Conservation (phyloP, 2,113 vertebrate genomes). For the Hemichromis elongatus region DNA sequence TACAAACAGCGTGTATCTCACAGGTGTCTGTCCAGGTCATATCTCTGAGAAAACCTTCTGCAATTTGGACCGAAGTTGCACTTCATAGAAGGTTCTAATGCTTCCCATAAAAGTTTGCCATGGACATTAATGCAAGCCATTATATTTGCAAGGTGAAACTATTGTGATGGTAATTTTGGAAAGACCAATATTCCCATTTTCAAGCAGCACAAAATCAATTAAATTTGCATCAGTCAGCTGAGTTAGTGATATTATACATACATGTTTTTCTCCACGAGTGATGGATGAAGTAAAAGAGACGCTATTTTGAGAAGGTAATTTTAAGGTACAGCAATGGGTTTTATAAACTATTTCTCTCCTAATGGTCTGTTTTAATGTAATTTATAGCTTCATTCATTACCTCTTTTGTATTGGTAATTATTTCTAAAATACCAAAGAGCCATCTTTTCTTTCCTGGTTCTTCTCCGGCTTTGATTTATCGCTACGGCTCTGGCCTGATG, state of each 20-base stretch:
- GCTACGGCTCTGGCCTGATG: conserved; percentile 83
- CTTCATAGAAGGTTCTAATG: conserved; percentile 1
- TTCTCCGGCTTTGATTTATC: conserved; percentile 89
- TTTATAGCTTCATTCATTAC: conserved; percentile 98
- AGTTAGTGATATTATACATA: conserved; percentile 71
- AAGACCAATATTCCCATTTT: conserved; percentile 56
- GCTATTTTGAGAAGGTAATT: conserved; percentile 83
- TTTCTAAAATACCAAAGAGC: conserved; percentile 99
- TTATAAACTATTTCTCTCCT: conserved; percentile 97
- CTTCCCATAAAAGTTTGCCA: conserved; percentile 3
- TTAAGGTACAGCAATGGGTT: conserved; percentile 79
- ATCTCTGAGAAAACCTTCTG: neutral
- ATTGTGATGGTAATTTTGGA: neutral
- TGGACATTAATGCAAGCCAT: neutral
- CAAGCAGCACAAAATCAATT: conserved; percentile 75
- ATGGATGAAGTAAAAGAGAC: conserved; percentile 79
- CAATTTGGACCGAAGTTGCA: neutral
- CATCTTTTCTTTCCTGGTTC: conserved; percentile 91
- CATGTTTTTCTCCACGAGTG: conserved; percentile 75
- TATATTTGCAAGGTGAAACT: neutral
- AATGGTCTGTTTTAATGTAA: conserved; percentile 95
- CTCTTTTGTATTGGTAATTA: conserved; percentile 99
- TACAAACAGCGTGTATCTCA: conserved; percentile 3
- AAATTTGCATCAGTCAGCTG: conserved; percentile 83
- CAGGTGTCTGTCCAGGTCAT: neutral